Conservation (phyloP, 2,888 invertebrate genomes). For the Nomada ferruginata region DNA sequence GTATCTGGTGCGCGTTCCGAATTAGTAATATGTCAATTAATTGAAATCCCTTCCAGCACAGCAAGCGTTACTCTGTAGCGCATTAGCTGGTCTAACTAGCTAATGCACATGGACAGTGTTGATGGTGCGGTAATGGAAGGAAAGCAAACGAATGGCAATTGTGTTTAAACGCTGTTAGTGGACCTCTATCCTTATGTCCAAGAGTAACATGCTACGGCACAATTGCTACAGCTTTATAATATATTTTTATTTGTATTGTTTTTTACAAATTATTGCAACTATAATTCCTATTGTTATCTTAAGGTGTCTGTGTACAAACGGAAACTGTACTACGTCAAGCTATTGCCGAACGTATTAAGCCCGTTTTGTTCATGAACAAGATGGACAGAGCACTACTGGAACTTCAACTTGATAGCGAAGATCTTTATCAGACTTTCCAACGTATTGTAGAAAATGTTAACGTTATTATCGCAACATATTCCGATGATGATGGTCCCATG, state of each 20-base stretch:
- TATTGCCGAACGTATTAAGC: conserved; percentile 99
- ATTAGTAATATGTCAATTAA: background rate
- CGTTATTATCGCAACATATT: conserved; percentile 99
- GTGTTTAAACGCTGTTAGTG: conserved; percentile 89
- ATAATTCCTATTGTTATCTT: conserved; percentile 50
- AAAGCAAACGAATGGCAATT: conserved; percentile 84
- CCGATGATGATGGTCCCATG: conserved; percentile 99
- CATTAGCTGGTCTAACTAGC: conserved; percentile 67
- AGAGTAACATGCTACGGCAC: conserved; percentile 88
- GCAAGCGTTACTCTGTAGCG: conserved; percentile 81
- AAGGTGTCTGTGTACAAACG: conserved; percentile 99
- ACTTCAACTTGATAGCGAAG: conserved; percentile 97
- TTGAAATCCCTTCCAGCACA: conserved; percentile 79
- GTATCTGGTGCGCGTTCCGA: conserved; percentile 92
- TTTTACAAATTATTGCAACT: conserved; percentile 24
- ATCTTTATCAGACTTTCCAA: conserved; percentile 99
- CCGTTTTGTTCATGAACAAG: conserved; percentile 99
- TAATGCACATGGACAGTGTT: conserved; percentile 84
- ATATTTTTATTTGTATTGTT: background rate
- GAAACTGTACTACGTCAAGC: conserved; percentile 99
- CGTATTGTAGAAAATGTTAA: conserved; percentile 99
- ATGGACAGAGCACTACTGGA: conserved; percentile 99
- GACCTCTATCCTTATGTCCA: conserved; percentile 93
- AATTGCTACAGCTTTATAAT: conserved; percentile 83
- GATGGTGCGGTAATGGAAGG: conserved; percentile 89